A percentile compares a stretch with the other conserved stretches of the same genome.
Evolutionary conservation across 1,140 invertebrate species (phyloP).

Genomic region (Magallana ariakensis): DNA sequence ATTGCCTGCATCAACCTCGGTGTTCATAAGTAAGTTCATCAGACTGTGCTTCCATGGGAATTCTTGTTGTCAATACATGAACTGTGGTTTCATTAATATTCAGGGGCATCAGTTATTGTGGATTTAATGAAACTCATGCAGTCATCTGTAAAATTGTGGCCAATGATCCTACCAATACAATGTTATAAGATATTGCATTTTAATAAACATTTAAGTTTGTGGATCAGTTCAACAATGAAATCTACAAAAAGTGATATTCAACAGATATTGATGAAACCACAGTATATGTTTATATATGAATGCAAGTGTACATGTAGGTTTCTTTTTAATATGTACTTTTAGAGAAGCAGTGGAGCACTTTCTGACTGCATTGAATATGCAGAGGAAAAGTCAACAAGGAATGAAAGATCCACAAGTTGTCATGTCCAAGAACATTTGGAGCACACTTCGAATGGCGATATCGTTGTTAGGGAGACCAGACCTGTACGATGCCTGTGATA

Average conservation of each 20-base stretch:
- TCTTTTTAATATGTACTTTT: conserved; percentile 64
- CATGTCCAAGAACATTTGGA: conserved; percentile 97
- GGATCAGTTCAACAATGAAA: not conserved
- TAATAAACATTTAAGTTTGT: not conserved
- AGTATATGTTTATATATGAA: no score
- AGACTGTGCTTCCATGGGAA: no score
- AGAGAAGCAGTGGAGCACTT: conserved; percentile 98
- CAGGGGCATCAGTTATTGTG: no score
- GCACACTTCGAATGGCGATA: conserved; percentile 93
- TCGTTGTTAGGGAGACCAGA: conserved; percentile 91
- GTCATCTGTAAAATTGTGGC: no score
- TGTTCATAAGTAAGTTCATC: conserved; percentile 87
- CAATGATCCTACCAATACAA: no score
- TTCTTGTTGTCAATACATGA: no score
- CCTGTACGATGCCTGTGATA: conserved; percentile 88
- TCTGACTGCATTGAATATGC: conserved; percentile 94
- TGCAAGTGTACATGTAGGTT: no score
- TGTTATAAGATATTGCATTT: no score
- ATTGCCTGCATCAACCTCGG: conserved; percentile 98
- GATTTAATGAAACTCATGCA: no score
- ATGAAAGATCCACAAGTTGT: conserved; percentile 77
- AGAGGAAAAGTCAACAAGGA: conserved; percentile 87
- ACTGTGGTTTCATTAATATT: no score
- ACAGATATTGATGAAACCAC: no score
- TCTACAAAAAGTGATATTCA: no score